phyloP scores from a whole-genome alignment of 2,888 invertebrate species.

The Coronaproctus castanopsis region DNA sequence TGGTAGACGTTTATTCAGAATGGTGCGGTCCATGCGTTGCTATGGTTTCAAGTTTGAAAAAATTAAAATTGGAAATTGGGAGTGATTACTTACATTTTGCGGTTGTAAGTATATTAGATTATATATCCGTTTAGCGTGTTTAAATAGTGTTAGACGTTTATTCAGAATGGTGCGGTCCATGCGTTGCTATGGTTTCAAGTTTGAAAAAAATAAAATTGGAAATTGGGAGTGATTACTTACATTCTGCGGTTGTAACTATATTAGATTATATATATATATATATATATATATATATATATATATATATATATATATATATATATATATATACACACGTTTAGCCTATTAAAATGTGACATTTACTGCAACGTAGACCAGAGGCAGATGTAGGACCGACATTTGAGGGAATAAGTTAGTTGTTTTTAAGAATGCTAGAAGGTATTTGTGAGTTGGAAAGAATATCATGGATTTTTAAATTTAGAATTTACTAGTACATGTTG shows the following conservation, averaged over 20 bases:
- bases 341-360: too few species aligned
- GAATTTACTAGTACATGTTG: too few species aligned
- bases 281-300: too few species aligned
- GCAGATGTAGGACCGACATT: too few species aligned
- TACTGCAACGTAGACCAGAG: too few species aligned
- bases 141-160: slow-evolving; percentile 60
- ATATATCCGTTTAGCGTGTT: not conserved
- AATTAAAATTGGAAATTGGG: slow-evolving; percentile 68
- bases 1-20: slow-evolving; percentile 70
- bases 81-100: slow-evolving; percentile 63
- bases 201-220: slow-evolving; percentile 73
- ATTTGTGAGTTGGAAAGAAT: too few species aligned
- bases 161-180: slow-evolving; percentile 82
- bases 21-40: slow-evolving; percentile 82
- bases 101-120: slow-evolving; percentile 34
- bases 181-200: slow-evolving; percentile 61
- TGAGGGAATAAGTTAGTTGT: too few species aligned
- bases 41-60: slow-evolving; percentile 63
- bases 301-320: too few species aligned
- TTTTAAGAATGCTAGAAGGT: too few species aligned
- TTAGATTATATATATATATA: too few species aligned
- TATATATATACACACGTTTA: too few species aligned
- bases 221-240: slow-evolving; percentile 59
- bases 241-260: slow-evolving; percentile 48
- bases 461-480: too few species aligned